Base-by-base conservation (phyloP, 1,140 invertebrate genomes). In the Odontomachus brunneus region DNA sequence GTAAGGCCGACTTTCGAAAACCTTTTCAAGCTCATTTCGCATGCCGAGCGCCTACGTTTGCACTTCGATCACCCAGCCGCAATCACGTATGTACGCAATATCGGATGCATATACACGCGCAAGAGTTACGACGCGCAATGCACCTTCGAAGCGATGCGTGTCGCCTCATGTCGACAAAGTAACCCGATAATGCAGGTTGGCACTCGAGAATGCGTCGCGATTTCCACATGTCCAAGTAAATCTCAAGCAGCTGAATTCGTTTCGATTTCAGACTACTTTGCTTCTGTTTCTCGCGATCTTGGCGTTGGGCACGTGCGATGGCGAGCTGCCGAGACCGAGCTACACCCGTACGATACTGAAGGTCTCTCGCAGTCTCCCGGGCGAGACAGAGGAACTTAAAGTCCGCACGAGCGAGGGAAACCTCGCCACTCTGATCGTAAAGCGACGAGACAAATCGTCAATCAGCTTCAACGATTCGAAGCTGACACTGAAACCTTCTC, bases 341-440 rank as follows among this genome's bases (percentile, higher is more conserved):
- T 92, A 95, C 49, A 95, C 97, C 2, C 95, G 97, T 65, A 97
- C 97, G 3, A 95, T 97, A 89, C 92, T 98, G 0, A 96, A 97
- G 91, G 97, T 98, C 3, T 96, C 96, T 0, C 95, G 97, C 85
- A 97, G 96, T 91, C 93, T 97, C 1, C 96, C 97, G 2, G 96
- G 96, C 4, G 95, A 96, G 59, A 97, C 96, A 26, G 96, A 97
- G 88, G 97, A 97, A 12, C 90, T 97, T 12, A 97, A 96, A 89
- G 96, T 98, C 0, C 95, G 96, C 75, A 97, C 97, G 0, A 96
- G 95, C 89, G 95, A 96, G 15, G 97, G 97, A 12, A 96, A 96
- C 60, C 89, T 97, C 1, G 96, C 97, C 0, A 97, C 97, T 82
- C 92, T 97, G 14, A 96, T 97, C 49, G 96, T 98, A 0, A 97